These are phyloP conservation scores for Gorsachius goisagi DNA, from an alignment of 2,113 vertebrate genomes.

Conservation along the genomic window DNA sequence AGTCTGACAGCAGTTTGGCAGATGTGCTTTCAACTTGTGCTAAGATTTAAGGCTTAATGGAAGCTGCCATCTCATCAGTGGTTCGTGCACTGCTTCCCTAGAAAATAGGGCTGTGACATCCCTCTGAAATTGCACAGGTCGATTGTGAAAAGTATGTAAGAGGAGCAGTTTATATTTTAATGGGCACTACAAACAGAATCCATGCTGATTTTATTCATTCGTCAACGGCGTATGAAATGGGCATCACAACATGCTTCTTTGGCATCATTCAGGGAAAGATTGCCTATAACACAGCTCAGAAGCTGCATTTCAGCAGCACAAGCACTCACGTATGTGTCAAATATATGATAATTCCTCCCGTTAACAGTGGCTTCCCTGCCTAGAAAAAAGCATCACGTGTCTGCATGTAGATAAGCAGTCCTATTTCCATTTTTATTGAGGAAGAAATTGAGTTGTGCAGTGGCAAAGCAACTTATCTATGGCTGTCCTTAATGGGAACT, in stretches of 20 bases:
- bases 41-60: background rate
- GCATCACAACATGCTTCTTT: background rate
- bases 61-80: background rate
- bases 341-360: background rate
- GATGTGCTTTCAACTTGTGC: background rate
- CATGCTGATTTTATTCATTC: background rate
- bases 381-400: background rate
- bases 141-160: background rate
- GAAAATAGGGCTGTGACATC: background rate
- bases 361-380: background rate
- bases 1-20: background rate
- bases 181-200: background rate
- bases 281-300: background rate
- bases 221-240: background rate
- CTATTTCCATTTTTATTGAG: slow-evolving; percentile 45
- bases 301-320: background rate
- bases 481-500: background rate
- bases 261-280: background rate
- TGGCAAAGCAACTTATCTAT: background rate
- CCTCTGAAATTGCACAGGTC: background rate
- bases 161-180: background rate
- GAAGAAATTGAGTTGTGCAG: background rate
- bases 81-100: background rate
- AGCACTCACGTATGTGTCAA: background rate
- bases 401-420: slow-evolving; percentile 11